Evolutionary conservation across 2,797 vertebrate species (phyloP).

Genomic region (Acipenser oxyrinchus): DNA sequence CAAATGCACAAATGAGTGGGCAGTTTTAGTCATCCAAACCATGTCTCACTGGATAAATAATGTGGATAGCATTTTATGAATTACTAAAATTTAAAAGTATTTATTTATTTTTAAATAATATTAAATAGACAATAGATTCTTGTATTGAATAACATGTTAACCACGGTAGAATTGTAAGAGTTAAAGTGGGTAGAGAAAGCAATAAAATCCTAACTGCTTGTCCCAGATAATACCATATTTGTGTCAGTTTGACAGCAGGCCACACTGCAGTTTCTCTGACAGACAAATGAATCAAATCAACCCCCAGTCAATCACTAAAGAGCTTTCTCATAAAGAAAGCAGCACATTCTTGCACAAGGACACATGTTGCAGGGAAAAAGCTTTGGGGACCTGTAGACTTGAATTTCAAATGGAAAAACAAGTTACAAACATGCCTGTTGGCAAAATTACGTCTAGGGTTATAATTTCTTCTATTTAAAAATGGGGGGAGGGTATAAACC

Average conservation of each 20-base stretch:
- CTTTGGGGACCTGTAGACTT: neutral
- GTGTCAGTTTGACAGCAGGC: neutral
- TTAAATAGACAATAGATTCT: too few species aligned
- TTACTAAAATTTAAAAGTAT: too few species aligned
- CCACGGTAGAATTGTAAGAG: neutral
- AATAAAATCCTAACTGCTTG: neutral
- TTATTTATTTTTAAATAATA: too few species aligned
- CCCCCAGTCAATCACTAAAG: neutral
- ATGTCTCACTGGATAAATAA: too few species aligned
- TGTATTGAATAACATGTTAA: too few species aligned
- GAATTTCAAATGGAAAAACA: neutral
- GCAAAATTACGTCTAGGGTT: neutral
- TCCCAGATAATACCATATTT: neutral
- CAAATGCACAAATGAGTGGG: too few species aligned
- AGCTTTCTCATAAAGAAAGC: neutral
- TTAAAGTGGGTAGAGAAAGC: neutral
- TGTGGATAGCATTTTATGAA: too few species aligned
- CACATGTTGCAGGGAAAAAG: neutral
- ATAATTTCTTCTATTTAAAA: neutral
- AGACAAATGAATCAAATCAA: slow-evolving; percentile 2
- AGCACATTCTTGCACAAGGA: neutral
- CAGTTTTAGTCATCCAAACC: too few species aligned
- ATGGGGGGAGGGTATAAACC: too few species aligned
- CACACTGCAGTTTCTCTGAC: neutral
- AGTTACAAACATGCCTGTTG: neutral